Base-by-base conservation (phyloP, 2,113 vertebrate species). In the Scomber colias region DNA sequence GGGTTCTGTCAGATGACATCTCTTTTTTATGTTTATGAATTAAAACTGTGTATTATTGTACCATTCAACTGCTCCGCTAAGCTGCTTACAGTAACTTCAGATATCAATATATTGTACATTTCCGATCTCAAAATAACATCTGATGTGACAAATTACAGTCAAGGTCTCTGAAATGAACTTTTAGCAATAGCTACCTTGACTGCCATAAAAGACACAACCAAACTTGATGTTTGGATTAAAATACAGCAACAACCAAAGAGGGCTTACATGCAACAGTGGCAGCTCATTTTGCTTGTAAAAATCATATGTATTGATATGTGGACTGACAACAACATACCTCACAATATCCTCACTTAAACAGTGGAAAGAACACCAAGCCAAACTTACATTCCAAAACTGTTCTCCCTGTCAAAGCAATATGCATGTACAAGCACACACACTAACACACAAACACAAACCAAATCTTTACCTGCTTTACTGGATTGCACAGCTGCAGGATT, bases 401-500 rank as follows among this genome's bases (percentile, higher is more conserved):
- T 40, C 48, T 61, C 10, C 2, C 11, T 45, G 16, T 40, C 30
- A 21, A 60, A 17, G 19, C 3, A 55, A 24, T 19, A 21, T 35
- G 7, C 11, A 40, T 24, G 19, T 15, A 3, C 0, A 31, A 27
- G 61, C 30, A 24, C 46, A 51, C 46, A 49, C 51, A 19, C 40
- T 44, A 15, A 59, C 56, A 61, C 17, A 60, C 46, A 55, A 56
- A 24, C 21, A 27, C 24, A 46, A 75, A 60, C 65, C 30, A 27
- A 27, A 27, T 27, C 54, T 71, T 54, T 66, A 46, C 27, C 65
- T 53, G 55, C 19, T 55, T 75, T 57, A 10, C 15, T 40, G 15
- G 24, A 27, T 50, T 59, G 53, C 71, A 56, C 40, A 73, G 17
- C 63, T 31, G 60, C 6, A 40, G 71, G 78, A 61, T 76, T 77